Percentiles rank a stretch among this genome's conserved stretches.
Conservation (phyloP, 2,888 invertebrate genomes). For the Tigriopus californicus region DNA sequence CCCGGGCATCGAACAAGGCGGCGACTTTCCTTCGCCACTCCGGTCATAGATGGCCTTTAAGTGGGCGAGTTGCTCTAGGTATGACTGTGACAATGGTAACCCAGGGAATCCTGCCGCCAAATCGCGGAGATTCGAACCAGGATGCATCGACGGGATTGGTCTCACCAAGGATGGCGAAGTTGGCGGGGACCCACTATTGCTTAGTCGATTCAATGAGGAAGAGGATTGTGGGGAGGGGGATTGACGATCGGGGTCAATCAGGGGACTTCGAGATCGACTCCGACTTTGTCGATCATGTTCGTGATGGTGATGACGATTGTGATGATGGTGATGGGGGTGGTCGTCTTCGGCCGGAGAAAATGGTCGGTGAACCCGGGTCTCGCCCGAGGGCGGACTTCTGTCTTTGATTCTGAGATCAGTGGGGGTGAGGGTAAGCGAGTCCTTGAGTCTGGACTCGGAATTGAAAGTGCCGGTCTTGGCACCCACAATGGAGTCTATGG, state of each 20-base stretch:
- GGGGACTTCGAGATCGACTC: slow-evolving; percentile 1
- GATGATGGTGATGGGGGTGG: slow-evolving; percentile 17
- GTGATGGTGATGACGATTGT: slow-evolving; percentile 13
- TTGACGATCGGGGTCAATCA: slow-evolving; percentile 36
- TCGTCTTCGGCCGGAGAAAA: slow-evolving; percentile 24
- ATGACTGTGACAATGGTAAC: slow-evolving; percentile 14
- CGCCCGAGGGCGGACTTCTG: slow-evolving; percentile 29
- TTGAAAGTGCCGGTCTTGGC: slow-evolving; percentile 26
- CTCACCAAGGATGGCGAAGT: slow-evolving; percentile 10
- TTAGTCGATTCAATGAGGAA: background rate
- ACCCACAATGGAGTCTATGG: slow-evolving; percentile 82
- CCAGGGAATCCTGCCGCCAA: background rate
- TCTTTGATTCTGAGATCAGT: slow-evolving; percentile 20
- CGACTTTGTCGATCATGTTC: slow-evolving; percentile 32
- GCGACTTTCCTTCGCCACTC: background rate
- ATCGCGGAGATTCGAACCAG: no score
- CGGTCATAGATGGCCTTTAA: slow-evolving; percentile 17
- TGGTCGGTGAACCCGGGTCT: slow-evolving; percentile 22
- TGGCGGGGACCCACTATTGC: slow-evolving; percentile 9
- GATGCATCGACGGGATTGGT: slow-evolving; percentile 8
- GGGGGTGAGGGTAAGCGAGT: slow-evolving; percentile 15
- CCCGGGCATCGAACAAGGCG: background rate
- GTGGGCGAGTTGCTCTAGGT: slow-evolving; percentile 17
- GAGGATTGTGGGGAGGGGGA: slow-evolving; percentile 40
- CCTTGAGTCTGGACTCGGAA: slow-evolving; percentile 14